A percentile compares a stretch with the other conserved stretches of the same genome.
Conservation (phyloP, 2,113 vertebrate species). For the Cololabis saira region DNA sequence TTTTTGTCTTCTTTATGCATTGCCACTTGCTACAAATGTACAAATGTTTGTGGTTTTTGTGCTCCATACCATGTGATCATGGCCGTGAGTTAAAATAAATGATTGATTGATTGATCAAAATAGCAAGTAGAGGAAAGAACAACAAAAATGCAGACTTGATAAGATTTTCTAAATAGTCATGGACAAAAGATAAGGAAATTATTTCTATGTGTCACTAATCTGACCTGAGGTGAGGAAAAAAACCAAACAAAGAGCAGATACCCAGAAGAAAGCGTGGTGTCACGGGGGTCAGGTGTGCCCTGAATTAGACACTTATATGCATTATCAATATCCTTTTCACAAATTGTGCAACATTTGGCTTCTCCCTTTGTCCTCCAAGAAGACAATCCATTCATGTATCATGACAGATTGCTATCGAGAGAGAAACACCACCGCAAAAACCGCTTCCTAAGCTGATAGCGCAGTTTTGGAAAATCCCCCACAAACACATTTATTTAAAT, state of each 20-base stretch:
- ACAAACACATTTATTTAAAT: constrained; percentile 31
- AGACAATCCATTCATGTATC: constrained; percentile 31
- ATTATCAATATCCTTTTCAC: constrained; percentile 76
- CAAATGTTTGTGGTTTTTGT: too few relatives aligned
- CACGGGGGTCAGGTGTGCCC: constrained; percentile 12
- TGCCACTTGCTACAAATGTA: too few relatives aligned
- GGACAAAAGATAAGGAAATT: too few relatives aligned
- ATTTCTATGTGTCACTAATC: too few relatives aligned
- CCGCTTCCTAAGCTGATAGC: constrained; percentile 49
- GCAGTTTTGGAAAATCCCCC: constrained; percentile 43
- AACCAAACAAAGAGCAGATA: constrained; percentile 33
- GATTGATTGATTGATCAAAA: too few relatives aligned
- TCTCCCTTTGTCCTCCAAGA: constrained; percentile 28
- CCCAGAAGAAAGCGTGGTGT: not conserved
- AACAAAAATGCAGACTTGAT: too few relatives aligned
- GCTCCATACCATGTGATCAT: too few relatives aligned
- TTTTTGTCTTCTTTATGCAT: too few relatives aligned
- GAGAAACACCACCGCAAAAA: constrained; percentile 38
- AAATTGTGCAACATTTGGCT: constrained; percentile 70
- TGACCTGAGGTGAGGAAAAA: constrained; percentile 19
- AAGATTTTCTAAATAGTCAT: too few relatives aligned
- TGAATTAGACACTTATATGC: constrained; percentile 12
- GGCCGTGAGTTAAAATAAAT: too few relatives aligned
- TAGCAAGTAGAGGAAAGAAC: too few relatives aligned
- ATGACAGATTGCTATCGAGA: constrained; percentile 52